Base-by-base conservation (phyloP, 2,113 vertebrate genomes). In the Bufo bufo region DNA sequence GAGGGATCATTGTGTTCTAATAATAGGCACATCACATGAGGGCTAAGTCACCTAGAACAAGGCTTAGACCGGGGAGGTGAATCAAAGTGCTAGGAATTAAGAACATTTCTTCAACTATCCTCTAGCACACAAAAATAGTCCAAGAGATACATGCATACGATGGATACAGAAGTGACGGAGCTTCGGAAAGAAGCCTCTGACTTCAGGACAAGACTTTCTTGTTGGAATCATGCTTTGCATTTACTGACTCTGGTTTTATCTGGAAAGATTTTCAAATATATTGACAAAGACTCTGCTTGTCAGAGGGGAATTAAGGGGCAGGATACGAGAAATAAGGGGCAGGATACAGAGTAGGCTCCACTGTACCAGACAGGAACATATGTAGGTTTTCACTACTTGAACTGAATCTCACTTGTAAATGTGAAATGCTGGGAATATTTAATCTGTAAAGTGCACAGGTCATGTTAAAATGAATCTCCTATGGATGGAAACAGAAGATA, bases 81-180 rank as follows among this genome's bases (percentile, higher is more conserved):
- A 94, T 93, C 92, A 93, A 94, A 95, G 93, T 92, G 91, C 91
- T 49, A 6, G 54, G 93, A 94, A 94, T 95, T 95, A 94, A 94
- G 93, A 93, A 93, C 91, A 91, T 95, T 94, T 94, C 91, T 94
- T 94, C 0, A 75, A 92, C 91, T 93, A 91, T 93, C 91, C 92
- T 91, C 84, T 90, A 85, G 90, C 92, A 92, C 89, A 90, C 90
- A 94, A 94, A 96, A 95, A 95, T 93, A 95, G 92, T 91, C 90
- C 23, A 84, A 92, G 95, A 93, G 94, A 95, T 92, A 92, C 96
- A 92, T 95, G 94, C 93, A 93, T 93, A 94, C 96, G 95, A 95
- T 94, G 95, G 93, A 95, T 94, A 95, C 93, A 94, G 92, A 94
- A 95, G 95, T 91, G 94, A 92, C 93, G 94, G 59, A 11, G 49